Evolutionary conservation across 2,797 vertebrate species (phyloP), one percentile per base, ranked within the genome.

Genomic region (Thamnophis elegans): DNA sequence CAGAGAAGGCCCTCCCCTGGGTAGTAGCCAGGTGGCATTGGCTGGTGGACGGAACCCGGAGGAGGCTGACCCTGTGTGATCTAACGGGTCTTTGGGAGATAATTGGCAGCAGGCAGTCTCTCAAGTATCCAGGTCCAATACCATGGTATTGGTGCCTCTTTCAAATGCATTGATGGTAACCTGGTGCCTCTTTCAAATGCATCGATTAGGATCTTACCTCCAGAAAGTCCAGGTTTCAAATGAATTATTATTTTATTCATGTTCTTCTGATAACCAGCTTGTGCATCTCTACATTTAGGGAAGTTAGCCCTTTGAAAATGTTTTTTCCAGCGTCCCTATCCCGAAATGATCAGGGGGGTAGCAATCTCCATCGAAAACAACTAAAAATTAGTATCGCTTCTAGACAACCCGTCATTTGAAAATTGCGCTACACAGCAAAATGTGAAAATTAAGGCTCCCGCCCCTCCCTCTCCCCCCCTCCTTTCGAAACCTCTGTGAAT

Each of bases 401-500:
- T 13, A 94, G 85, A 55, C 95, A 95, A 91, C 4, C 51, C 22
- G 3, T 94, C 89, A 92, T 94, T 93, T 96, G 86, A 93, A 96
- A 96, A 96, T 93, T 90, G 65, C 60, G 93, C 59, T 92, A 93
- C 42, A 26, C 87, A 91, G 78, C 78, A 92, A 95, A 96, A 95
- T 88, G 93, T 55, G 56, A 94, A 95, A 94, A 95, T 95, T 94
- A 95, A 93, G 88, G 93, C 94, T 85, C 90, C 93, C 90, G 47
- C 47, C 59, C 28, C 58, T 65, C 62, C n/a, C 4, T 78, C 4
- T 25, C 3, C n/a, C 14, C 47, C 56, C 85, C 56, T 68, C 82
- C 89, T 26, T 54, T 13, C 47, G 0, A 78, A 88, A 90, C 91
- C 85, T 95, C 91, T 82, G 94, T 93, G 94, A 97, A 96, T 96